Conservation (phyloP, 2,797 vertebrate species). For the Pseudochaenichthys georgianus region DNA sequence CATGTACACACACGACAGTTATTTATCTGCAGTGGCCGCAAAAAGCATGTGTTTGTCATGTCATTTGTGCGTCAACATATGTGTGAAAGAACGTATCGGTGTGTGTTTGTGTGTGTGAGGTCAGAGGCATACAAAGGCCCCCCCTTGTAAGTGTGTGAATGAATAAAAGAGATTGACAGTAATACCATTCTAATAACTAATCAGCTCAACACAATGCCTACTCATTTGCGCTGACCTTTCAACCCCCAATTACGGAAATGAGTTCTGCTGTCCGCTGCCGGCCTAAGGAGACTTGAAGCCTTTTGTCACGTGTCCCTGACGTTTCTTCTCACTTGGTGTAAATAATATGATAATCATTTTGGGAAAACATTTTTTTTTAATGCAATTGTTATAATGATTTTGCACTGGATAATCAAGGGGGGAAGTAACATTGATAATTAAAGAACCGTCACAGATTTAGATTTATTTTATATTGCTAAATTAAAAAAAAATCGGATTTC, state of each 20-base stretch:
- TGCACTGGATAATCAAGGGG: not conserved
- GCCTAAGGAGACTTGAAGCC: slow-evolving; percentile 80
- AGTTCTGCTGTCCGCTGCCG: slow-evolving; percentile 77
- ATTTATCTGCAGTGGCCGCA: not conserved
- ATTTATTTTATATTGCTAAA: slow-evolving; percentile 11
- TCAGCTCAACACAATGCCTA: slow-evolving; percentile 84
- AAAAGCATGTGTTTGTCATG: not conserved
- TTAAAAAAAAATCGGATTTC: not conserved
- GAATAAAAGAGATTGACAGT: slow-evolving; percentile 85
- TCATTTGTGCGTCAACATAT: slow-evolving; percentile 29
- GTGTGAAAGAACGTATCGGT: slow-evolving; percentile 17
- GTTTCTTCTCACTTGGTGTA: slow-evolving; percentile 43
- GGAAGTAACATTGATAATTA: not conserved
- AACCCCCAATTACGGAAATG: slow-evolving; percentile 88
- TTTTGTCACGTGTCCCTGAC: slow-evolving; percentile 72
- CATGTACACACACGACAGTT: not conserved
- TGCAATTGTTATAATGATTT: not conserved
- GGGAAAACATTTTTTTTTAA: slow-evolving; percentile 6
- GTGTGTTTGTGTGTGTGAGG: slow-evolving; percentile 55
- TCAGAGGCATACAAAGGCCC: slow-evolving; percentile 76
- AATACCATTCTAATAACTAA: slow-evolving; percentile 88
- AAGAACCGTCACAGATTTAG: not conserved
- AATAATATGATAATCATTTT: not conserved
- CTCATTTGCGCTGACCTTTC: slow-evolving; percentile 87
- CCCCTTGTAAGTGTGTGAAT: slow-evolving; percentile 81